phyloP scores from a whole-genome alignment of 2,797 vertebrate species.

The Pseudochirops corinnae region DNA sequence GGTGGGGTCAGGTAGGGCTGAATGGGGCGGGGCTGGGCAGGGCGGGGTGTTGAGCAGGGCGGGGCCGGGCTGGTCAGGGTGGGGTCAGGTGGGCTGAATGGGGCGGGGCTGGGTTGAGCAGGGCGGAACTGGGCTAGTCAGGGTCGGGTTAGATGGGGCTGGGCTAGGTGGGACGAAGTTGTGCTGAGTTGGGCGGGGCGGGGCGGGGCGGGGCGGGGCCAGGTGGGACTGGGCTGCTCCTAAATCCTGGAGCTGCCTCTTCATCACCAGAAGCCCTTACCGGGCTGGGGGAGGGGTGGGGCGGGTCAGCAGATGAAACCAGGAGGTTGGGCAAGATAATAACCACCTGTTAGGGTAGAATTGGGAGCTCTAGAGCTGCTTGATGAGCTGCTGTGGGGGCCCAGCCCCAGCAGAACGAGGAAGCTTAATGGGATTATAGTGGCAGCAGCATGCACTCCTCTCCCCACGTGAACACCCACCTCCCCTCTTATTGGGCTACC shows the following conservation, averaged over 20 bases:
- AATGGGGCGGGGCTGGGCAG: too few relatives aligned
- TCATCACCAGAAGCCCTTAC: neutral
- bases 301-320: neutral
- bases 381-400: constrained; percentile 85
- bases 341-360: neutral
- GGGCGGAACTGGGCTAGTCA: too few relatives aligned
- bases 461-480: neutral
- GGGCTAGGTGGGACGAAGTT: neutral
- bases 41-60: neutral
- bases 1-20: constrained; percentile 6
- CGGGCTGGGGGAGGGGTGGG: neutral
- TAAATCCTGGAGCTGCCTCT: neutral
- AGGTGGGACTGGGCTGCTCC: neutral
- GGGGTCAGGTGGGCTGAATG: neutral
- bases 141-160: neutral
- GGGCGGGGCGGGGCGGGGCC: neutral
- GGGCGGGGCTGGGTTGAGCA: neutral
- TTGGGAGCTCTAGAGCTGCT: constrained; percentile 58
- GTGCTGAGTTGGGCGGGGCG: neutral
- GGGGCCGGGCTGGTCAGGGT: neutral
- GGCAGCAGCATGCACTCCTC: neutral
- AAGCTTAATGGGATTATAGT: constrained; percentile 85
- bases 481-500: neutral
- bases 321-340: neutral
- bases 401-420: constrained; percentile 79